These are phyloP conservation scores for Scophthalmus maximus DNA, from an alignment of 2,113 vertebrate genomes.

Conservation along the genomic window DNA sequence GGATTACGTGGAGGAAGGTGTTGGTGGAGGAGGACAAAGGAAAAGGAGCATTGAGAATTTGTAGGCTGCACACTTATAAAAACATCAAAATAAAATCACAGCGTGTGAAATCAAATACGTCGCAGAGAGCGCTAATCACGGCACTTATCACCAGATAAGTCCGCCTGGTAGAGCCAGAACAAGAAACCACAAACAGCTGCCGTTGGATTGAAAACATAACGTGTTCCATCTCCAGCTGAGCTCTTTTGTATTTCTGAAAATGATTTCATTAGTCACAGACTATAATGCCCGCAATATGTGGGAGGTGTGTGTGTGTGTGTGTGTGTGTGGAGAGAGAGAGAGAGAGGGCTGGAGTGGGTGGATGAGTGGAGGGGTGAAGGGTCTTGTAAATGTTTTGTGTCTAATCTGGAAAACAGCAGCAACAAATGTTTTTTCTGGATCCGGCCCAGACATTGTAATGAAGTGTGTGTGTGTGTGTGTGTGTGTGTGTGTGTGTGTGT, in stretches of 20 bases:
- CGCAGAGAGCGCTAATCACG: neutral
- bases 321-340: neutral
- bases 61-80: too few species aligned
- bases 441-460: conserved; percentile 22
- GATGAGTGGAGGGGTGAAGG: conserved; percentile 36
- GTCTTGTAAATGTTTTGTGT: conserved; percentile 35
- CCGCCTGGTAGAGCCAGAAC: too few species aligned
- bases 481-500: neutral
- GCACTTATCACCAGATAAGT: neutral
- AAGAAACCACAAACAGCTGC: neutral
- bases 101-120: neutral
- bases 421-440: conserved; percentile 51
- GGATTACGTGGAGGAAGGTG: conserved; percentile 6
- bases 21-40: neutral
- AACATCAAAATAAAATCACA: too few species aligned
- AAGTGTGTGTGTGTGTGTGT: conserved; percentile 1
- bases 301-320: conserved; percentile 20
- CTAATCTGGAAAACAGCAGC: conserved; percentile 47
- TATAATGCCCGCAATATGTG: conserved; percentile 23
- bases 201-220: neutral
- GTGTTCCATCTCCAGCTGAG: conserved; percentile 20
- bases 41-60: too few species aligned
- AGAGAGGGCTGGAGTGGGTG: conserved; percentile 21
- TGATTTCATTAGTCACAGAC: conserved; percentile 56
- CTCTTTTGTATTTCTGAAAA: conserved; percentile 34